phyloP scores from a whole-genome alignment of 2,888 invertebrate species.

The Liodrosophila aerea region DNA sequence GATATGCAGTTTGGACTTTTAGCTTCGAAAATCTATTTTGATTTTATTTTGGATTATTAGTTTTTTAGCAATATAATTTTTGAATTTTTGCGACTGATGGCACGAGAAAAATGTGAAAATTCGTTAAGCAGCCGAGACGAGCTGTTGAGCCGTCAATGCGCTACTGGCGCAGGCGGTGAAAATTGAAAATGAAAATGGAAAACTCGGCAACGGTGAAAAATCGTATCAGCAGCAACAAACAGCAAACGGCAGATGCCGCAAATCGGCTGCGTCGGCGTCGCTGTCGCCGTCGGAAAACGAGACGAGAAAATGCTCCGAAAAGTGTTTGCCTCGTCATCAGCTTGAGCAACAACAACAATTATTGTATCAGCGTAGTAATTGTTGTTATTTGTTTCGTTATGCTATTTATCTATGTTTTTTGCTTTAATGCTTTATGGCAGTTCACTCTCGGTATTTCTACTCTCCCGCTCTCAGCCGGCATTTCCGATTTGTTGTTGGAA shows the following conservation, averaged over 20 bases:
- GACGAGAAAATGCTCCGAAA: conserved; percentile 56
- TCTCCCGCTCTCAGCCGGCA: conserved; percentile 35
- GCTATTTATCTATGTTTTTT: conserved; percentile 28
- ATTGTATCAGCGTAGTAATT: conserved; percentile 28
- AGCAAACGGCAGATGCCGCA: conserved; percentile 45
- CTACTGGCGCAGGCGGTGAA: conserved; percentile 79
- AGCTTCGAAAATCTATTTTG: conserved; percentile 8
- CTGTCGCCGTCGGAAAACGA: conserved; percentile 34
- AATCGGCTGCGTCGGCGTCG: conserved; percentile 70
- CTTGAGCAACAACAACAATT: conserved; percentile 11
- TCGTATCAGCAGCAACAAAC: conserved; percentile 40
- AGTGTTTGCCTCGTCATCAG: conserved; percentile 53
- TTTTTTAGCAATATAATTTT: conserved; percentile 5
- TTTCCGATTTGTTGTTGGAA: conserved; percentile 50
- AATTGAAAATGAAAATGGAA: conserved; percentile 79
- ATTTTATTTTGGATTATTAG: conserved; percentile 1
- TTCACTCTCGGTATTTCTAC: conserved; percentile 6
- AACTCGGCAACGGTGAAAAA: conserved; percentile 69
- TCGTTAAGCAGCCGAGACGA: conserved; percentile 77
- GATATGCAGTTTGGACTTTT: not conserved
- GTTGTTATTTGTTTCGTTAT: conserved; percentile 41
- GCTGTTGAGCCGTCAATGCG: conserved; percentile 80
- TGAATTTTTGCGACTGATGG: conserved; percentile 15
- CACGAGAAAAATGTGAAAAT: conserved; percentile 22
- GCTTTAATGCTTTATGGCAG: conserved; percentile 24